Conservation (phyloP, 2,888 invertebrate species). For the Pterostichus madidus region DNA sequence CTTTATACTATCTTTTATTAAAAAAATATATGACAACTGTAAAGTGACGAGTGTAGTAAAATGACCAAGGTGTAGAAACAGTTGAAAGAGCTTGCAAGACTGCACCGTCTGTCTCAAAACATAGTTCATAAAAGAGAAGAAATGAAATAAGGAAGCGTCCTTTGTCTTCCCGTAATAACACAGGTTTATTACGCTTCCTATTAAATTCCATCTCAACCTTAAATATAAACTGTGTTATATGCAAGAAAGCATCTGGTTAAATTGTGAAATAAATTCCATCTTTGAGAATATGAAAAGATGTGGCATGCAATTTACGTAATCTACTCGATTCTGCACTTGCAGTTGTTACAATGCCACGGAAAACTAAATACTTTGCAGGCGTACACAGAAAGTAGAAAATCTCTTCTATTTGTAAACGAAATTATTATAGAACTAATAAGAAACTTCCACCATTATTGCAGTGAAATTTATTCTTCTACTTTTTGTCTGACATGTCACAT, state of each 20-base stretch:
- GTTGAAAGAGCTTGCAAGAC: neutral
- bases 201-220: conserved; percentile 52
- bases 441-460: no score
- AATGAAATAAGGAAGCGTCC: conserved; percentile 56
- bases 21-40: conserved; percentile 31
- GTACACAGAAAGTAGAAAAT: no score
- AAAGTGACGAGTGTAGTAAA: neutral
- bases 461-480: no score
- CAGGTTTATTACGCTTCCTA: conserved; percentile 58
- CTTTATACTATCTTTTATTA: conserved; percentile 36
- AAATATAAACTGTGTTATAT: conserved; percentile 53
- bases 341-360: no score
- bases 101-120: neutral
- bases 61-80: neutral
- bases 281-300: conserved; percentile 4
- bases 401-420: no score
- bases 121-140: conserved; percentile 54
- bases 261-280: conserved; percentile 10
- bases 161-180: conserved; percentile 57
- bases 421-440: no score
- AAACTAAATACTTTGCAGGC: no score
- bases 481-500: no score
- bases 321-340: conserved; percentile 3
- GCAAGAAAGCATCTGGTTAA: conserved; percentile 26
- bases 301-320: conserved; percentile 21